Conservation (phyloP, 30 jellyfish, hydroid and myxozoan species). For the Sanderia malayensis region DNA sequence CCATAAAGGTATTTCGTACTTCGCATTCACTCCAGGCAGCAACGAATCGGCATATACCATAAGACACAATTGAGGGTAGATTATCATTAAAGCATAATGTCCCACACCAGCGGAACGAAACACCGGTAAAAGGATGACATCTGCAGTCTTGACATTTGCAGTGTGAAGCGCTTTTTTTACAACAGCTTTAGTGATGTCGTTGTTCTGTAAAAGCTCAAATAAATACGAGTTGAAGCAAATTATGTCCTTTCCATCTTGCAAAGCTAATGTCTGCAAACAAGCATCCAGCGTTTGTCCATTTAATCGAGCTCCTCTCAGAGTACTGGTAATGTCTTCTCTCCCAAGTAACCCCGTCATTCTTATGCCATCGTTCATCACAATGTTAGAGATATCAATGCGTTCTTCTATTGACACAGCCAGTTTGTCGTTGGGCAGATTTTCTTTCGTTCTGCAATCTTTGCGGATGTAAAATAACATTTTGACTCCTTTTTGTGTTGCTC, state of each 20-base stretch:
- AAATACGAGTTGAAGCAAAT: not conserved
- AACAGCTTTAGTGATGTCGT: not conserved
- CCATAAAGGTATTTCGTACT: not conserved
- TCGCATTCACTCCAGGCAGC: not conserved
- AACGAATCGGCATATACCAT: not conserved
- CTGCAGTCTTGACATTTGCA: not conserved
- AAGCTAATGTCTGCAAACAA: not conserved
- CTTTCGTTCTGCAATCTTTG: not conserved
- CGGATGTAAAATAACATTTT: not conserved
- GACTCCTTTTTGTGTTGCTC: not conserved
- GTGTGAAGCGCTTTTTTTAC: not conserved
- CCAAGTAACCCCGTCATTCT: not conserved
- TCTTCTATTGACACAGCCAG: not conserved
- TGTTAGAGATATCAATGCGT: not conserved
- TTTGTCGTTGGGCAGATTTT: not conserved
- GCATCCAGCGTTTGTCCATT: not conserved
- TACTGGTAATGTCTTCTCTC: not conserved
- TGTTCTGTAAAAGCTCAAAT: not conserved
- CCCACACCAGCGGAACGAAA: not conserved
- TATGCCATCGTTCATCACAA: not conserved
- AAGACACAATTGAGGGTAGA: not conserved
- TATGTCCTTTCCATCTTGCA: not conserved
- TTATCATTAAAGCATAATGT: not conserved
- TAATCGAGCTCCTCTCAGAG: not conserved
- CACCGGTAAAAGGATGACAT: not conserved